phyloP scores from a whole-genome alignment of 2,113 vertebrate species.

The Stomatorhinus ivindoensis region DNA sequence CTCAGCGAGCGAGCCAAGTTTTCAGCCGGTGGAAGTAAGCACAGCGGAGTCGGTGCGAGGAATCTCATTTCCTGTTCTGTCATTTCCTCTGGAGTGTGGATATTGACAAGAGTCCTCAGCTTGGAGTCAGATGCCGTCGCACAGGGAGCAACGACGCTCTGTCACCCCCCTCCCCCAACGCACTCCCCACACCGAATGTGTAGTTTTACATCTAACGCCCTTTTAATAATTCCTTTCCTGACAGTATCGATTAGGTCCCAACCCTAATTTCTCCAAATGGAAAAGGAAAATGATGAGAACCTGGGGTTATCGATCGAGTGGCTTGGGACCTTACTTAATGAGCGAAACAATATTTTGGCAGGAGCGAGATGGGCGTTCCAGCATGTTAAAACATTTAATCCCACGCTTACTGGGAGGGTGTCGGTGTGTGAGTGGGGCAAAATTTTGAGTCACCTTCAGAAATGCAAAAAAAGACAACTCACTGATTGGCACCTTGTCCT shows the following conservation, averaged over 20 bases:
- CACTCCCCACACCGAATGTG: background rate
- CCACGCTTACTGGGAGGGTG: background rate
- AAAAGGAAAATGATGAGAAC: slow-evolving; percentile 7
- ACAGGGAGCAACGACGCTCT: background rate
- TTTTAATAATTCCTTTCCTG: slow-evolving; percentile 14
- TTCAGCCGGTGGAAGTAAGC: background rate
- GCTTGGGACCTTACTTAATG: slow-evolving; percentile 7
- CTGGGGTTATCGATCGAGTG: background rate
- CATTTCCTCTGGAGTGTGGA: slow-evolving; percentile 4
- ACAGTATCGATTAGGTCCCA: slow-evolving; percentile 9
- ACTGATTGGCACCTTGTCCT: background rate
- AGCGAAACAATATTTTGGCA: slow-evolving; percentile 6
- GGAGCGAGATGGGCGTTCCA: background rate
- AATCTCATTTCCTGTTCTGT: slow-evolving; percentile 15
- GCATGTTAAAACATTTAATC: background rate
- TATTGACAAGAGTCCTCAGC: background rate
- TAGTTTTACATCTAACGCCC: slow-evolving; percentile 2
- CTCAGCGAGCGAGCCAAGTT: background rate
- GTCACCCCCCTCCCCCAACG: background rate
- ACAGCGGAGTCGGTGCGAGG: slow-evolving; percentile 1
- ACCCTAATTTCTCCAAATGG: slow-evolving; percentile 16
- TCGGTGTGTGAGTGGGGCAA: background rate
- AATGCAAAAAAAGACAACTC: background rate
- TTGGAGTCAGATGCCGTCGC: background rate
- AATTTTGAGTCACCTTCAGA: background rate